phyloP scores from a whole-genome alignment of 2,888 invertebrate genomes.

The Carcina quercana region DNA sequence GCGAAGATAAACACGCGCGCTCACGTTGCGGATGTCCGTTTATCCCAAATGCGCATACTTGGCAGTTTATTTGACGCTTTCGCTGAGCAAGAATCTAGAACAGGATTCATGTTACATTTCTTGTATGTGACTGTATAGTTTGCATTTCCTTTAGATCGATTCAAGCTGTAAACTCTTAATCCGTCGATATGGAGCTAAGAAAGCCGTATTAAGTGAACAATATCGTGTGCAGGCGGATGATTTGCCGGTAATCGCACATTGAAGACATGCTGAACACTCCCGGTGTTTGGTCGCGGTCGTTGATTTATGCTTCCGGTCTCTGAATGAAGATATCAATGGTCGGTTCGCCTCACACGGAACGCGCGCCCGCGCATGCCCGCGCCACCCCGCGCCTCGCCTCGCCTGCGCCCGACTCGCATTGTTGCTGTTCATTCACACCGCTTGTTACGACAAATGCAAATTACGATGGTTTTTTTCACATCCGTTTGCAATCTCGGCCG shows the following conservation, averaged over 20 bases:
- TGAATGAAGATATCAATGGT: slow-evolving; percentile 64
- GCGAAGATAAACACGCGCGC: slow-evolving; percentile 13
- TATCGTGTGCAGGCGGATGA: neutral
- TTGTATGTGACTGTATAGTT: too few species aligned
- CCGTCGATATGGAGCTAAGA: too few species aligned
- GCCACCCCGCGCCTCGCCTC: slow-evolving; percentile 18
- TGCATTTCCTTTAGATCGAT: too few species aligned
- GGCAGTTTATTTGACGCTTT: neutral
- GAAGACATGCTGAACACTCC: slow-evolving; percentile 28
- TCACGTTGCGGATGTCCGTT: slow-evolving; percentile 11
- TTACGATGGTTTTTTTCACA: slow-evolving; percentile 22
- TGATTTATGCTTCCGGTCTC: slow-evolving; percentile 64
- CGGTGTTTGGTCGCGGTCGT: slow-evolving; percentile 38
- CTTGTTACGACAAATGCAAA: slow-evolving; percentile 36
- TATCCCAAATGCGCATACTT: neutral
- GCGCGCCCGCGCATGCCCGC: slow-evolving; percentile 20
- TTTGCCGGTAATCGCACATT: slow-evolving; percentile 16
- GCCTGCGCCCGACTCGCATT: slow-evolving; percentile 28
- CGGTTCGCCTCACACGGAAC: slow-evolving; percentile 42
- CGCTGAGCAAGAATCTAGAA: slow-evolving; percentile 13
- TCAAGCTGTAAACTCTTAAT: too few species aligned
- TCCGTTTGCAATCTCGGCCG: slow-evolving; percentile 20
- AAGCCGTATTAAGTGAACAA: neutral
- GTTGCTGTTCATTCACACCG: slow-evolving; percentile 47
- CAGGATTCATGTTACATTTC: neutral